These are phyloP conservation scores for Ophiothrix spiculata DNA, from an alignment of 35 echinoderm and acorn worm genomes.

Conservation along the genomic window DNA sequence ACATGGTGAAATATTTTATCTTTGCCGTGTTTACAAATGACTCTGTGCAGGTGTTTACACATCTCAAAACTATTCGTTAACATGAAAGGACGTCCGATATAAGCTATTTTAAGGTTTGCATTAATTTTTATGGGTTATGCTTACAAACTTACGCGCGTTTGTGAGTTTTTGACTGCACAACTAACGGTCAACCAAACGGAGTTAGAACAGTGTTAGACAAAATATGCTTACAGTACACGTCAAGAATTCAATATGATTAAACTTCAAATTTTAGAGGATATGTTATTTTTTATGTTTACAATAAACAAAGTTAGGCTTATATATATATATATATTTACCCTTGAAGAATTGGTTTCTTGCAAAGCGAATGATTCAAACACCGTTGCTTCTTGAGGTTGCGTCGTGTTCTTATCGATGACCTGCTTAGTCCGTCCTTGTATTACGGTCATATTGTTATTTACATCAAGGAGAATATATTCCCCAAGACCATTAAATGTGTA, in stretches of 20 bases:
- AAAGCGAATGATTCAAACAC: slow-evolving; percentile 62
- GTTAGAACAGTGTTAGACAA: background rate
- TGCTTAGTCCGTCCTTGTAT: slow-evolving; percentile 57
- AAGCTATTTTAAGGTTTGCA: no score
- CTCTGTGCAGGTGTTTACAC: background rate
- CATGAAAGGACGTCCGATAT: background rate
- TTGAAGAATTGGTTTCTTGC: background rate
- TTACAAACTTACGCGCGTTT: no score
- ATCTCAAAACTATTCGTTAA: background rate
- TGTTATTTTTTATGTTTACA: background rate
- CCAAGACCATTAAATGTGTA: slow-evolving; percentile 83
- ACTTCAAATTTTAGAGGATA: background rate
- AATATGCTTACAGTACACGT: background rate
- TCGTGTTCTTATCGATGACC: slow-evolving; percentile 32
- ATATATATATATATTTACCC: background rate
- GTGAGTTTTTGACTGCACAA: no score
- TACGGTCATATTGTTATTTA: slow-evolving; percentile 9
- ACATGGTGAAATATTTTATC: background rate
- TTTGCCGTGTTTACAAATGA: background rate
- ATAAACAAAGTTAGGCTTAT: background rate
- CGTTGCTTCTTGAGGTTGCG: slow-evolving; percentile 32
- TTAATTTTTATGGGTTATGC: no score
- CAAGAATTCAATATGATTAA: background rate
- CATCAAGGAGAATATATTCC: slow-evolving; percentile 39
- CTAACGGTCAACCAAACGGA: no score